Percentiles rank a stretch among this genome's conserved stretches.
These are phyloP conservation scores for Lerema accius DNA, from an alignment of 1,140 invertebrate species.

Conservation along the genomic window DNA sequence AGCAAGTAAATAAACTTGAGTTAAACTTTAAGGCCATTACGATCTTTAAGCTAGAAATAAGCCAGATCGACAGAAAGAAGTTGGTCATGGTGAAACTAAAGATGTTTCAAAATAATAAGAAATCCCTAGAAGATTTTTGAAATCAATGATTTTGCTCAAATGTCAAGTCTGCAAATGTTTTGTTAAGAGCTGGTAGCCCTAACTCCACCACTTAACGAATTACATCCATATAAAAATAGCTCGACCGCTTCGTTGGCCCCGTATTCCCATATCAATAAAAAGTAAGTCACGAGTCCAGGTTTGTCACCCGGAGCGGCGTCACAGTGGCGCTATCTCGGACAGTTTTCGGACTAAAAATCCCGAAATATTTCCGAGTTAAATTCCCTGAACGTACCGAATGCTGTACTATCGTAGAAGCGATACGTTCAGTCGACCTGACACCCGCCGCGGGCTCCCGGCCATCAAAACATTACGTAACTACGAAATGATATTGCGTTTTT, in stretches of 20 bases:
- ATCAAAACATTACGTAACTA: constrained; percentile 5
- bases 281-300: constrained; percentile 28
- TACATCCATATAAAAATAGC: neutral
- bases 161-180: no score
- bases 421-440: constrained; percentile 58
- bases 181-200: no score
- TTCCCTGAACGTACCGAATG: constrained; percentile 31
- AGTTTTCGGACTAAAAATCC: constrained; percentile 33
- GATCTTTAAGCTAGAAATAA: no score
- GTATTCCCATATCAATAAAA: constrained; percentile 26
- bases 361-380: constrained; percentile 31
- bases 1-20: no score
- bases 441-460: constrained; percentile 21
- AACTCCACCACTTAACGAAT: neutral
- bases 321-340: constrained; percentile 38
- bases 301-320: neutral
- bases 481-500: neutral
- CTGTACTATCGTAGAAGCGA: constrained; percentile 37
- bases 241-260: neutral
- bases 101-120: no score
- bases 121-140: no score
- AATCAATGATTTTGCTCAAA: no score
- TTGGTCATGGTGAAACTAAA: no score
- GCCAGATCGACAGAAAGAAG: no score
- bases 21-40: no score